A percentile compares a stretch with the other conserved stretches of the same genome.
These are phyloP conservation scores for Drosophila arizonae DNA, from an alignment of 1,140 invertebrate species.

Conservation along the genomic window DNA sequence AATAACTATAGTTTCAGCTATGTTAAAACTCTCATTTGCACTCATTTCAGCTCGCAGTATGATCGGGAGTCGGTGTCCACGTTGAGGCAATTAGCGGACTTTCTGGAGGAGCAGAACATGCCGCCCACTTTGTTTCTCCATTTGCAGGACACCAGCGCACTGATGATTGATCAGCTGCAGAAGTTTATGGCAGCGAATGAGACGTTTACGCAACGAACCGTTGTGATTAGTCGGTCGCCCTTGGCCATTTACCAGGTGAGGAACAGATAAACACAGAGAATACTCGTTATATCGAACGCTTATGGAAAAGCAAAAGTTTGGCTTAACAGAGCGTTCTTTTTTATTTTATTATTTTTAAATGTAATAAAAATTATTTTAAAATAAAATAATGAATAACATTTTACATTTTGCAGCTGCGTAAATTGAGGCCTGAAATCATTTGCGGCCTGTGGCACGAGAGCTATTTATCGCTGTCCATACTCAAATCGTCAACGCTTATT, in stretches of 20 bases:
- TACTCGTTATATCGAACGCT: background rate
- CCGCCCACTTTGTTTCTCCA: slow-evolving; percentile 67
- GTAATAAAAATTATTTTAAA: background rate
- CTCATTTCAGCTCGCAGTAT: slow-evolving; percentile 63
- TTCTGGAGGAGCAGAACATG: slow-evolving; percentile 59
- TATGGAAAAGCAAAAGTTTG: too few species aligned
- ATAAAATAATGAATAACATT: too few species aligned
- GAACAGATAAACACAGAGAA: background rate
- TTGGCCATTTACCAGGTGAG: slow-evolving; percentile 76
- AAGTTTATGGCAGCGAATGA: slow-evolving; percentile 62
- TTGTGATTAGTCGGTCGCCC: slow-evolving; percentile 76
- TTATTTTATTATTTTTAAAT: too few species aligned
- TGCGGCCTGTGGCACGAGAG: slow-evolving; percentile 82
- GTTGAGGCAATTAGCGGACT: slow-evolving; percentile 61
- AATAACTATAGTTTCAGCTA: background rate
- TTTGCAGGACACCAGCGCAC: slow-evolving; percentile 70
- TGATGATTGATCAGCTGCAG: slow-evolving; percentile 72
- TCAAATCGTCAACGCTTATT: slow-evolving; percentile 76
- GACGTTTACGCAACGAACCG: slow-evolving; percentile 64
- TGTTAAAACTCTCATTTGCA: background rate
- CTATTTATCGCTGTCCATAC: slow-evolving; percentile 62
- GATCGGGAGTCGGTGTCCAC: slow-evolving; percentile 70
- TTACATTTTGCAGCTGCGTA: slow-evolving; percentile 61
- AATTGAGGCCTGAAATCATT: slow-evolving; percentile 73
- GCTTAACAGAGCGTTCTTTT: too few species aligned